A percentile compares a stretch with the other conserved stretches of the same genome.
phyloP scores from a whole-genome alignment of 2,797 vertebrate genomes.

The Platalea minor region DNA sequence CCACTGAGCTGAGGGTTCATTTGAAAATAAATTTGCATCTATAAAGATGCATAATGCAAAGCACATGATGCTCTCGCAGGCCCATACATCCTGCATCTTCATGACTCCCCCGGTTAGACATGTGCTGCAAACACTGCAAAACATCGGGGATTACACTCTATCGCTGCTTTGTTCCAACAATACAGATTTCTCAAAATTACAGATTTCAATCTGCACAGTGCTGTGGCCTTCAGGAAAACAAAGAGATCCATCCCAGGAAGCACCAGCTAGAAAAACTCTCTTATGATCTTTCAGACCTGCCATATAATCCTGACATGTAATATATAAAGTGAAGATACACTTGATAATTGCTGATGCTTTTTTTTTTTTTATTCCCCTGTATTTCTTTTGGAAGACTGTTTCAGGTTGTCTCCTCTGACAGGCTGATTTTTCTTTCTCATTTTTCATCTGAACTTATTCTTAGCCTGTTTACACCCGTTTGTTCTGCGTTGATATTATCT shows the following conservation, averaged over 20 bases:
- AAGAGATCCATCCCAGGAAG: background rate
- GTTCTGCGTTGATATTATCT: background rate
- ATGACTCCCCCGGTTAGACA: accelerated
- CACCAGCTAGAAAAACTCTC: background rate
- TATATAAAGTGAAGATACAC: background rate
- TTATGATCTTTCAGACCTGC: background rate
- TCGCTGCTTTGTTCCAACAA: background rate
- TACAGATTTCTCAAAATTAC: background rate
- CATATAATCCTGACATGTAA: background rate
- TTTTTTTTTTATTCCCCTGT: background rate
- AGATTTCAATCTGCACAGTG: background rate
- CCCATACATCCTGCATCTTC: background rate
- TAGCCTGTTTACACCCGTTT: background rate
- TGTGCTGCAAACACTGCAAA: background rate
- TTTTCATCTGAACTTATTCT: background rate
- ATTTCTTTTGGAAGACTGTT: background rate
- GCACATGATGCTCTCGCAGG: background rate
- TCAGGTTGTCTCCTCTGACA: background rate
- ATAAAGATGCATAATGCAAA: background rate
- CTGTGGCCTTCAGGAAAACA: background rate
- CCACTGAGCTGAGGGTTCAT: background rate
- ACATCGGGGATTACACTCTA: background rate
- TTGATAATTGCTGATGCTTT: background rate
- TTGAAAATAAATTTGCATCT: slow-evolving; percentile 15
- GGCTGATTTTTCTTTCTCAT: background rate